Conservation (phyloP, 2,113 vertebrate species). For the Chaetodon trifascialis region DNA sequence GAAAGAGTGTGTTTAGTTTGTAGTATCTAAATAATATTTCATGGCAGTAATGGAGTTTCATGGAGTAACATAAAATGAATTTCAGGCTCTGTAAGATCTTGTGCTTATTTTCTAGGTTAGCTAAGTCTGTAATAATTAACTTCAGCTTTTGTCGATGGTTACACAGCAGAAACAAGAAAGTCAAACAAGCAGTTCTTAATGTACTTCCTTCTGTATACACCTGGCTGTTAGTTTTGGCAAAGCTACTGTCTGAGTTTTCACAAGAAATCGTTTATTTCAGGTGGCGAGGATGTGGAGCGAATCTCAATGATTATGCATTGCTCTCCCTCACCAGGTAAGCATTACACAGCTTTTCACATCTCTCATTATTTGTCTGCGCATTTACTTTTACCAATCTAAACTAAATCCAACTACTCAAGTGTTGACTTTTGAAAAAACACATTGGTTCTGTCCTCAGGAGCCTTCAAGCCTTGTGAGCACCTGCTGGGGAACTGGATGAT, state of each 20-base stretch:
- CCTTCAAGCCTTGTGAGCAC: slow-evolving; percentile 97
- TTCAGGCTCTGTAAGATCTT: neutral
- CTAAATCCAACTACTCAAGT: neutral
- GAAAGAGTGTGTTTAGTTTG: neutral
- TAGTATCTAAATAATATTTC: neutral
- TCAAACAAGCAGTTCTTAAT: neutral
- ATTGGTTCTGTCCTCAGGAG: slow-evolving; percentile 84
- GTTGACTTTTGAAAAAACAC: neutral
- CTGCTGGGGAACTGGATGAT: slow-evolving; percentile 99
- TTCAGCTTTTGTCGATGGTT: neutral
- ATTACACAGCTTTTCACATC: neutral
- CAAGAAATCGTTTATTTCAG: slow-evolving; percentile 59
- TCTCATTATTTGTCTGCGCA: neutral
- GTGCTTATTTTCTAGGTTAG: neutral
- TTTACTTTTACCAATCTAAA: slow-evolving; percentile 6
- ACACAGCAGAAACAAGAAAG: neutral
- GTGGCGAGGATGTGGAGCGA: slow-evolving; percentile 86
- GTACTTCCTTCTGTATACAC: neutral
- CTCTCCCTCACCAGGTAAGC: slow-evolving; percentile 92
- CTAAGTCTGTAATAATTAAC: neutral
- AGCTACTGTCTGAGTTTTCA: neutral
- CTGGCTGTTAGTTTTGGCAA: neutral
- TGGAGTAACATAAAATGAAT: neutral
- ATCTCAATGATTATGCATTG: slow-evolving; percentile 92
- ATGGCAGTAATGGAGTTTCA: no score